A percentile compares a stretch with the other conserved stretches of the same genome.
Evolutionary conservation across 2,888 invertebrate genomes (phyloP).

Genomic region (Tetropium fuscum): DNA sequence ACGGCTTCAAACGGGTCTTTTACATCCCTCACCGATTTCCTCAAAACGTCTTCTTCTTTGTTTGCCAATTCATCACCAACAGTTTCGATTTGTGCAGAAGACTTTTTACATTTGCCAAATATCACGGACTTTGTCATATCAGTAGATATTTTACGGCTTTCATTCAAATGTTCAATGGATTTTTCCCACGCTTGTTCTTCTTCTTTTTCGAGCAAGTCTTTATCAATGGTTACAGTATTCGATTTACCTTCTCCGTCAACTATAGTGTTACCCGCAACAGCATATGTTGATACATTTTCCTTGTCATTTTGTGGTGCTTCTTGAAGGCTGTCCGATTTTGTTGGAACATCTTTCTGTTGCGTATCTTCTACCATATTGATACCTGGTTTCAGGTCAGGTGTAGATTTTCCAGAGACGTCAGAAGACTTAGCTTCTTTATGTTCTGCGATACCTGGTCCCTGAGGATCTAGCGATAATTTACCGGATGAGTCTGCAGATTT

Average conservation of each 20-base stretch:
- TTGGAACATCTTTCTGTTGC: no score
- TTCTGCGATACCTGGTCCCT: not conserved
- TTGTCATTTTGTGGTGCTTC: no score
- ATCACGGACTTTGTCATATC: no score
- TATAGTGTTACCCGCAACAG: no score
- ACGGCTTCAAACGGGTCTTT: conserved; percentile 32
- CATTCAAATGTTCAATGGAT: not conserved
- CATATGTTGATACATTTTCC: no score
- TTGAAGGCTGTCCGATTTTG: no score
- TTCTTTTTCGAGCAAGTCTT: not conserved
- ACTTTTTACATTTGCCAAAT: not conserved
- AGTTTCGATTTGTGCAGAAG: conserved; percentile 16
- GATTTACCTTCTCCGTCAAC: no score
- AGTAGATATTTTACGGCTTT: not conserved
- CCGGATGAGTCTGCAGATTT: not conserved
- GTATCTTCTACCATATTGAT: no score
- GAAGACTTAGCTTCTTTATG: not conserved
- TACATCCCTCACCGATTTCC: conserved; percentile 24
- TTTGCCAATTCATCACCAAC: conserved; percentile 35
- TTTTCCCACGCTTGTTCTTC: not conserved
- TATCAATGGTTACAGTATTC: no score
- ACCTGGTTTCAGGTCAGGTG: not conserved
- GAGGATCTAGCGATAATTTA: not conserved
- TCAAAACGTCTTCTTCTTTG: conserved; percentile 39
- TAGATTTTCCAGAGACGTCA: not conserved